Evolutionary conservation across 2,113 vertebrate genomes (phyloP), one percentile per base, ranked within the genome.

Genomic region (Platichthys flesus): DNA sequence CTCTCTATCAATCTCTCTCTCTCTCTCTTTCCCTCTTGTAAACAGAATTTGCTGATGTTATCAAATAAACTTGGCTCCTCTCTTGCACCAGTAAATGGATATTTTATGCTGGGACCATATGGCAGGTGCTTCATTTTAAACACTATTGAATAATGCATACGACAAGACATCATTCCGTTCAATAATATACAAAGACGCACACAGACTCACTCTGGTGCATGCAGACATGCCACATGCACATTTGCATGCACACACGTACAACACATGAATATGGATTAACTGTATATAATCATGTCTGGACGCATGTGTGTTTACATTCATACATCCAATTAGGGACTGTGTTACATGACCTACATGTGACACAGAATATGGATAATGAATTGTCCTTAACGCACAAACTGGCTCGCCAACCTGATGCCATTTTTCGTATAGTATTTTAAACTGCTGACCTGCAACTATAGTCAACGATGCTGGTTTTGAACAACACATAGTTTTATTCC

Each of bases 71-170:
- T 73, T 76, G 42, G 83, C 75, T 85, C 62, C 21, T 67, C 74
- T 87, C 66, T 28, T 68, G 51, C n/a, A 9, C 74, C 62, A 74
- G 52, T 77, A 77, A 75, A 85, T 83, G 21, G 66, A 77, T 85
- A 74, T 85, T 83, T 87, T 87, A 85, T 81, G 75, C 79, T 49
- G 45, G 62, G 63, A 87, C 74, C 91, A 90, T 91, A 92, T 87
- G 87, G 90, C 74, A 84, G 78, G 71, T 71, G 79, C 67, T 70
- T 87, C 79, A 68, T 82, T 74, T 85, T 72, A 89, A 84, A 84
- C 83, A 67, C 69, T 59, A 63, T 31, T 91, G 87, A 91, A 93
- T 94, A 91, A 92, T 93, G 83, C 79, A 94, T 87, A 58, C 65
- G 56, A 78, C 35, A 69, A 64, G 54, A 42, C 68, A 58, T 83